Evolutionary conservation across 2,797 vertebrate species (phyloP).

Genomic region (Dryobates pubescens): DNA sequence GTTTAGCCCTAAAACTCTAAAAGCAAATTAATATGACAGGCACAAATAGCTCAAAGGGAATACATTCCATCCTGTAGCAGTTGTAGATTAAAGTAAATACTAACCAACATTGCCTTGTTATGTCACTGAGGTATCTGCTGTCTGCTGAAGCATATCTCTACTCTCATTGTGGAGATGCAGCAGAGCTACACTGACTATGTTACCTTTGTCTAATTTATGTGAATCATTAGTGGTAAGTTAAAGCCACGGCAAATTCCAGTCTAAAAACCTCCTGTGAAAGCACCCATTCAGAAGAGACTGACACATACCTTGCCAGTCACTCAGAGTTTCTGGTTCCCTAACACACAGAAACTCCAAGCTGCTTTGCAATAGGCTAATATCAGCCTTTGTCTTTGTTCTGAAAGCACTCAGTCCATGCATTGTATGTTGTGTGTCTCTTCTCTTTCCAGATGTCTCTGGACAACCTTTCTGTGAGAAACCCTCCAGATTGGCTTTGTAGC

Average conservation of each 20-base stretch:
- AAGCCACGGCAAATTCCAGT: neutral
- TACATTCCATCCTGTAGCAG: neutral
- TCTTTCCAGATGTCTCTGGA: neutral
- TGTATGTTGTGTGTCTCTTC: neutral
- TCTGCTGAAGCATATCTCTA: neutral
- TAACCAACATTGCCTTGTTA: neutral
- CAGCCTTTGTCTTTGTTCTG: neutral
- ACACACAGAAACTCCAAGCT: neutral
- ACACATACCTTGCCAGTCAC: rapidly evolving
- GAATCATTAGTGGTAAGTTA: neutral
- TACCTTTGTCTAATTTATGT: neutral
- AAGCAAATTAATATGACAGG: neutral
- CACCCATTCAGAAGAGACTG: neutral
- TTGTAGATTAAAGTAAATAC: neutral
- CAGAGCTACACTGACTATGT: neutral
- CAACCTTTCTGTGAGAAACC: neutral
- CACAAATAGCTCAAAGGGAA: neutral
- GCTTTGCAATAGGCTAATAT: neutral
- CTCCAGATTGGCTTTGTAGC: neutral
- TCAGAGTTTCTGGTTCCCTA: neutral
- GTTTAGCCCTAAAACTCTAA: neutral
- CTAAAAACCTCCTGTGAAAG: neutral
- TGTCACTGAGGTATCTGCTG: neutral
- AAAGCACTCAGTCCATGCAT: rapidly evolving
- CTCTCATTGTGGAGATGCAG: neutral